A percentile compares a stretch with the other conserved stretches of the same genome.
These are phyloP conservation scores for Passer domesticus DNA, from an alignment of 2,113 vertebrate genomes.

Conservation along the genomic window DNA sequence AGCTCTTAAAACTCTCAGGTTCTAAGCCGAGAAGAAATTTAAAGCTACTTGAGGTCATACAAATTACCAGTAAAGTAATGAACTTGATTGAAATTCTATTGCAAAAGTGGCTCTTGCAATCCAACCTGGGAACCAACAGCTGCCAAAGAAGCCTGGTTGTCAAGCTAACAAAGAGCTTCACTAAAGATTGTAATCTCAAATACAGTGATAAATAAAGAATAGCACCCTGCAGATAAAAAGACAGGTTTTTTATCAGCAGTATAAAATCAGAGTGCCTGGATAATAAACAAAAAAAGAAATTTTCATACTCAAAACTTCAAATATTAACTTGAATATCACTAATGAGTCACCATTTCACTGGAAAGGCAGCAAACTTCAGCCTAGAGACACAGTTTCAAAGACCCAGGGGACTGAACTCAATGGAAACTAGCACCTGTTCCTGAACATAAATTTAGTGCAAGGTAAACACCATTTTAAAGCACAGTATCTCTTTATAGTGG, in stretches of 20 bases:
- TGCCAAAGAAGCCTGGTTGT: background rate
- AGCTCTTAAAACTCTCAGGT: background rate
- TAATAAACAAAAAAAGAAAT: background rate
- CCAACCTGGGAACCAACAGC: background rate
- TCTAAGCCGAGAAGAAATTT: background rate
- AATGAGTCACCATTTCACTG: background rate
- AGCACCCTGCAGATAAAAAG: background rate
- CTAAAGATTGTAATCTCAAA: background rate
- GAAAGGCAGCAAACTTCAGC: background rate
- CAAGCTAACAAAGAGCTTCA: background rate
- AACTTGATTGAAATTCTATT: background rate
- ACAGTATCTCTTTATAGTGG: background rate
- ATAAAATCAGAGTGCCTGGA: background rate
- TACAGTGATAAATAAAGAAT: background rate
- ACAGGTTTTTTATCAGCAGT: background rate
- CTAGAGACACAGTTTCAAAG: background rate
- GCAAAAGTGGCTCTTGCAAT: background rate
- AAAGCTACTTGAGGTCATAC: background rate
- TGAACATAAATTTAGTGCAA: background rate
- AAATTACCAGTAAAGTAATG: background rate
- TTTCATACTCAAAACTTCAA: background rate
- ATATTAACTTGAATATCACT: background rate
- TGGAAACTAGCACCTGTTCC: background rate
- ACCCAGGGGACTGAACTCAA: background rate
- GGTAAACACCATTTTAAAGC: background rate